phyloP scores from a whole-genome alignment of 2,113 vertebrate genomes.

The Phycodurus eques region DNA sequence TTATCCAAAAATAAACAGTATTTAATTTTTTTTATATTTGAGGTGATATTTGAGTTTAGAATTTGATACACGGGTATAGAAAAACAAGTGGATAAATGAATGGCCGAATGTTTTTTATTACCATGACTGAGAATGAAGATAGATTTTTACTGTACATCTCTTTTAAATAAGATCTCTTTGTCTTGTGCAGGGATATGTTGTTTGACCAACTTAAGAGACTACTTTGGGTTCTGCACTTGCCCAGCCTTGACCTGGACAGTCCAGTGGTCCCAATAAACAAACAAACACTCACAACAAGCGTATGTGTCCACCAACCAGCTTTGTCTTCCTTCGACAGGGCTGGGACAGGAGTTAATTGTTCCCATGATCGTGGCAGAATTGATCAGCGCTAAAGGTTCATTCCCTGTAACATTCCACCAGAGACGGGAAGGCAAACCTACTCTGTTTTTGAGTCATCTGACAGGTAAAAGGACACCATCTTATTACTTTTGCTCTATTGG shows the following conservation, averaged over 20 bases:
- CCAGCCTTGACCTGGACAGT: constrained; percentile 18
- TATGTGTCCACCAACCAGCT: constrained; percentile 23
- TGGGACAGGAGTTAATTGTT: constrained; percentile 65
- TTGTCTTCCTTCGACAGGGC: constrained; percentile 26
- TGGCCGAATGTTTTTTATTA: neutral
- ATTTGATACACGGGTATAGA: too few species aligned
- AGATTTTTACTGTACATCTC: neutral
- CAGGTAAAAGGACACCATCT: constrained; percentile 52
- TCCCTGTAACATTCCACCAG: constrained; percentile 61
- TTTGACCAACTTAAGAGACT: neutral
- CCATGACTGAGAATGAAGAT: too few species aligned
- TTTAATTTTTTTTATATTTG: too few species aligned
- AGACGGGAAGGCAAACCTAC: constrained; percentile 46
- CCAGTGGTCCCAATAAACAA: constrained; percentile 39
- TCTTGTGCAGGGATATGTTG: neutral
- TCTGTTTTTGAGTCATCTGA: constrained; percentile 62
- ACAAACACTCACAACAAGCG: constrained; percentile 34
- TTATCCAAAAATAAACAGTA: too few species aligned
- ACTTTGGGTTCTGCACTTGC: neutral
- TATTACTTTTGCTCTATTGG: constrained; percentile 50
- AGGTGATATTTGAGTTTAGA: too few species aligned
- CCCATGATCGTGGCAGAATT: constrained; percentile 67
- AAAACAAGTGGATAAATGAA: neutral
- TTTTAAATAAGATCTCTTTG: neutral
- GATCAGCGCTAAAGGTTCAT: constrained; percentile 67